These are phyloP conservation scores for Echiichthys vipera DNA, from an alignment of 2,797 vertebrate species.

Conservation along the genomic window DNA sequence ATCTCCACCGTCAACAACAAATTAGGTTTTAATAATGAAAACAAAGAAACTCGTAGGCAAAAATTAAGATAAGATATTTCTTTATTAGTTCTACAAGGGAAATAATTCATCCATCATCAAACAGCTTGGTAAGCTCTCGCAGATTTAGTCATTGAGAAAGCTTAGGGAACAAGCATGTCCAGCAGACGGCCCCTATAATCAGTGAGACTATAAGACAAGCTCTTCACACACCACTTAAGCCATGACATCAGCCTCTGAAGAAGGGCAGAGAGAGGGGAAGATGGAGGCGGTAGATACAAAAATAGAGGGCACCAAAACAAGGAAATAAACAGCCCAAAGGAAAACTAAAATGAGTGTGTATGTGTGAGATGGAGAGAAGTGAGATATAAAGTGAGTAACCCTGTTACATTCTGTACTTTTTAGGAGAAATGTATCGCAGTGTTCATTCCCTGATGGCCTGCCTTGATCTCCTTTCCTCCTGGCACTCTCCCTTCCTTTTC, in stretches of 20 bases:
- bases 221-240: slow-evolving; percentile 60
- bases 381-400: slow-evolving; percentile 19
- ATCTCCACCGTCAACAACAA: not conserved
- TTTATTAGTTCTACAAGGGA: too few species aligned
- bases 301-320: slow-evolving; percentile 22
- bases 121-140: too few species aligned
- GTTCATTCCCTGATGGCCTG: slow-evolving; percentile 45
- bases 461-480: slow-evolving; percentile 42
- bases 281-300: slow-evolving; percentile 28
- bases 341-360: slow-evolving; percentile 12
- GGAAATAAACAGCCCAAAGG: slow-evolving; percentile 21
- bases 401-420: slow-evolving; percentile 52
- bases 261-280: slow-evolving; percentile 25
- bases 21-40: too few species aligned
- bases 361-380: not conserved
- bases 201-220: slow-evolving; percentile 36
- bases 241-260: slow-evolving; percentile 65
- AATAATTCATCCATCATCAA: too few species aligned
- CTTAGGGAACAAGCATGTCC: slow-evolving; percentile 34
- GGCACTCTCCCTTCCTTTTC: slow-evolving; percentile 5
- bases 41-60: too few species aligned
- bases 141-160: slow-evolving; percentile 32
- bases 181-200: slow-evolving; percentile 49
- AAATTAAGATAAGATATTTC: too few species aligned
- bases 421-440: slow-evolving; percentile 58